Conservation (phyloP, 1,140 invertebrate species). For the Tribolium castaneum region DNA sequence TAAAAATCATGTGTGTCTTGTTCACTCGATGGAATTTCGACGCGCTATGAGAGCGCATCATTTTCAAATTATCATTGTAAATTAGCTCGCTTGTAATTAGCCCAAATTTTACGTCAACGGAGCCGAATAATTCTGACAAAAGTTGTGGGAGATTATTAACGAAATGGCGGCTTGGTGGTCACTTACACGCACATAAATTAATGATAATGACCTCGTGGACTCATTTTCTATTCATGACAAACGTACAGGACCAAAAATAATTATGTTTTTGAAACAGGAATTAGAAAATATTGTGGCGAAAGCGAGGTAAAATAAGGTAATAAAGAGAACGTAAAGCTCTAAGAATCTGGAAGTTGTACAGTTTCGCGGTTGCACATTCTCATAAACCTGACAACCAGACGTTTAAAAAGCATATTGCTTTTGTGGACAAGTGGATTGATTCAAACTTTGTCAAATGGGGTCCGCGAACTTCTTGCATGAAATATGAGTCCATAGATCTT, state of each 20-base stretch:
- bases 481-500: constrained; percentile 13
- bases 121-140: neutral
- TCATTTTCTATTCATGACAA: constrained; percentile 1
- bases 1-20: constrained; percentile 19
- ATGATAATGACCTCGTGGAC: neutral
- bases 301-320: too few relatives aligned
- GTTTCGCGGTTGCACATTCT: too few relatives aligned
- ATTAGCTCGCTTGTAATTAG: neutral
- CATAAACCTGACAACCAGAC: too few relatives aligned
- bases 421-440: too few relatives aligned
- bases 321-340: too few relatives aligned
- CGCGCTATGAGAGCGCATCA: neutral
- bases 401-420: too few relatives aligned
- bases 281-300: too few relatives aligned
- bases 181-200: constrained; percentile 4
- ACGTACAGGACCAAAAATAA: neutral
- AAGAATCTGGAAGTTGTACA: too few relatives aligned
- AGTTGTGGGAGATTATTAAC: constrained; percentile 9
- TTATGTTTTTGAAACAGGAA: too few relatives aligned
- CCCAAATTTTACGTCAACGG: neutral
- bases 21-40: constrained; percentile 7
- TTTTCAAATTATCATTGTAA: constrained; percentile 17
- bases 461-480: neutral
- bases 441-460: neutral
- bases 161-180: neutral